Evolutionary conservation across 2,113 vertebrate genomes (phyloP), one percentile per base, ranked within the genome.

Genomic region (Piaya cayana): DNA sequence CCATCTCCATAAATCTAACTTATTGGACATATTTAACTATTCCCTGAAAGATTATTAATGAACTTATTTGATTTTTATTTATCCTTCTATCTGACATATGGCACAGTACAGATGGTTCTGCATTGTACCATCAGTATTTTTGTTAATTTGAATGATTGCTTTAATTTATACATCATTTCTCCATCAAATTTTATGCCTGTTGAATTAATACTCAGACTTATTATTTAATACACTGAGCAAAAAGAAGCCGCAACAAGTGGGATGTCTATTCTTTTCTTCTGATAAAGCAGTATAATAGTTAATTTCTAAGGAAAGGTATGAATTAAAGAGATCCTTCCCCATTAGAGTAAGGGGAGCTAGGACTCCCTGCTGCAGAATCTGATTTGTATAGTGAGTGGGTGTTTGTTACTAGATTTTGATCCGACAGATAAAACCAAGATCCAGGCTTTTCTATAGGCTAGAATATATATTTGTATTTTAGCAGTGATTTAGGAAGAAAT

Each of bases 51-150:
- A 82, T 84, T 92, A 88, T 91, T 93, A 82, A 94, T 91, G 22
- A 76, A 50, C 42, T 68, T 52, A 45, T 21, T 83, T 64, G 42
- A 55, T 86, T 94, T 83, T 72, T 60, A 42, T 88, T 90, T 93
- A 64, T 89, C 49, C 69, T 91, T 88, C 58, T 86, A 76, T 49
- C n/a, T 89, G 80, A 56, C 92, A 96, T 93, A 94, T 79, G 86
- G 86, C 70, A 53, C 25, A 65, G 52, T 81, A 79, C 93, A 96
- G 93, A 93, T 91, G 92, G 77, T 53, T 88, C 83, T 87, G 17
- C 49, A 92, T 74, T 0, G 0, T 34, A 92, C 43, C 52, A 86
- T 81, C 56, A 90, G 63, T 92, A 93, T 69, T 77, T 88, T 69
- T 90, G 17, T 82, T 94, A 91, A 90, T 95, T 94, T 88, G 69